Base-by-base conservation (phyloP, 1,140 invertebrate genomes). In the Monomorium pharaonis region DNA sequence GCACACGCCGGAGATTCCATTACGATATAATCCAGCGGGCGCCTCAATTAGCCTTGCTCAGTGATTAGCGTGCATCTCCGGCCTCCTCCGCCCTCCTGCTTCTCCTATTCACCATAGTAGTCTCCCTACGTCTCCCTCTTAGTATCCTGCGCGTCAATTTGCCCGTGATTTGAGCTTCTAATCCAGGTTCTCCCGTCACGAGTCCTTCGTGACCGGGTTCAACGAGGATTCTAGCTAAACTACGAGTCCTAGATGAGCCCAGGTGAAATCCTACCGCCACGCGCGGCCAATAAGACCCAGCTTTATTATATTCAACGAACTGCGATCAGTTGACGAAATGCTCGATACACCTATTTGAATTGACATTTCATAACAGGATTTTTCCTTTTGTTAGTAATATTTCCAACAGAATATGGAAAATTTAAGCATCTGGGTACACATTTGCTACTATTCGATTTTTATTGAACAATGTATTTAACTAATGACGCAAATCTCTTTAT, bases 31-130 rank as follows among this genome's bases (percentile, higher is more conserved):
- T 94, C 92, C 91, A 93, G 94, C 93, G 86, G 85, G 89, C 88
- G 89, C 89, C 92, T 93, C 93, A 93, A 95, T 94, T 94, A 94
- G 91, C 89, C 77, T 88, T 90, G 91, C 92, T 94, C 90, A 93
- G 91, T 93, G 91, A 94, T 94, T 93, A 94, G 89, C 92, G 89
- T 81, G 86, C 78, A 83, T 86, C 81, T 67, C 85, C 37, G 51
- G 12, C 27, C 49, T 47, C 80, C 37, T 42, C 27, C 83, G 87
- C 85, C 70, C 87, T 56, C 86, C 65, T 24, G 42, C 58, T 44
- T 54, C 77, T 69, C 77, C 63, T 30, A 47, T 70, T 72, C 65
- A 58, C 78, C 54, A 74, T 83, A 72, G 78, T 83, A 83, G 67
- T 58, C 18, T 47, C 24, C 14, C 49, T 56, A 56, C 49, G 80